These are phyloP conservation scores for Oreochromis grahami DNA, from an alignment of 2,797 vertebrate genomes.

Conservation along the genomic window DNA sequence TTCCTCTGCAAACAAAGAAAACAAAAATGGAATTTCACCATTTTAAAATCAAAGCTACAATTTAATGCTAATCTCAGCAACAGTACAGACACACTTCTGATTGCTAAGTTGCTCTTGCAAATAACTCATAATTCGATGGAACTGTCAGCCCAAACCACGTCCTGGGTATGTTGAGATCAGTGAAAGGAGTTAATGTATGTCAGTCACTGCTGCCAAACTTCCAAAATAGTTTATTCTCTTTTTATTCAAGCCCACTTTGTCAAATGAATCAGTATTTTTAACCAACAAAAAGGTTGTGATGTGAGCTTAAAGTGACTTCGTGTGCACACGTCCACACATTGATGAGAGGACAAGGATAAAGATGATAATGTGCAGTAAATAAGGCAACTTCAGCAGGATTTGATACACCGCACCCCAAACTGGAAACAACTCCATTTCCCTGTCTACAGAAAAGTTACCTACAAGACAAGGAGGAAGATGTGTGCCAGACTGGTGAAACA, in stretches of 20 bases:
- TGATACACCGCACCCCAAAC: background rate
- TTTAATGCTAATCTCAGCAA: background rate
- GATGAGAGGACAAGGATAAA: background rate
- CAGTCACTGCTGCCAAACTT: background rate
- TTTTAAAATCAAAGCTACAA: background rate
- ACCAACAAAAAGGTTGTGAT: background rate
- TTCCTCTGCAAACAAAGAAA: background rate
- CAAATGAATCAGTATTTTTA: background rate
- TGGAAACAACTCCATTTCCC: background rate
- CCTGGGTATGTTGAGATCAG: background rate
- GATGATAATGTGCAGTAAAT: constrained; percentile 15
- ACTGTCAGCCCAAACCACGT: background rate
- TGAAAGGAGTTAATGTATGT: background rate
- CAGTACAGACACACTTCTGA: background rate
- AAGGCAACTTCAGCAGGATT: constrained; percentile 54
- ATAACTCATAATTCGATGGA: background rate
- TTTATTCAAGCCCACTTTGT: background rate
- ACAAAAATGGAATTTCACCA: background rate
- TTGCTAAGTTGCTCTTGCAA: background rate
- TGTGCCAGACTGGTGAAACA: background rate
- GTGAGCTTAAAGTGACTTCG: constrained; percentile 13
- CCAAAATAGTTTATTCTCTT: background rate
- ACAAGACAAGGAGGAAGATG: background rate
- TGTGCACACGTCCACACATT: background rate
- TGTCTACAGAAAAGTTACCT: background rate